Base-by-base conservation (phyloP, 1,140 invertebrate species). In the Drosophila asahinai region DNA sequence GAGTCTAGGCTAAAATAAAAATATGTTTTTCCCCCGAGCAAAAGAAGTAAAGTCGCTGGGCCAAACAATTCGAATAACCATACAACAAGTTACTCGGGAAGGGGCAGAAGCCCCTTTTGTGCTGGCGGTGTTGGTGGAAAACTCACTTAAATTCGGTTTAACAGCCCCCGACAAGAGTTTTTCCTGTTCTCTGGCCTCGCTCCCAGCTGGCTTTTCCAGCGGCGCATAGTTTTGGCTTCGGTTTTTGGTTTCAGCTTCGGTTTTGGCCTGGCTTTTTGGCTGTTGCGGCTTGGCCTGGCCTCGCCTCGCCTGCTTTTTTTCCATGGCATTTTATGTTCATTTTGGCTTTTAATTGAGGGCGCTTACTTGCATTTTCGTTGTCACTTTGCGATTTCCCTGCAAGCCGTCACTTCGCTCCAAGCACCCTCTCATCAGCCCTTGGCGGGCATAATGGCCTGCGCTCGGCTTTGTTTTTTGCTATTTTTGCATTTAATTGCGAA, bases 351-450 rank as follows among this genome's bases (percentile, higher is more conserved):
- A 89, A 90, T 89, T 83, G 86, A 79, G 65, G 74, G 59, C 77
- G 84, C 84, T 89, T 89, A 89, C 86, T 90, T 89, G 84, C 86
- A 90, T 79, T 89, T 89, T 89, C 81, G 81, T 90, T 89, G 84
- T 84, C 81, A 90, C 77, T 89, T 90, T 84, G 63, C 81, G 67
- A 89, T 80, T 87, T 78, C 48, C 42, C 19, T 43, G 22, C 38
- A 33, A 57, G 42, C 64, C 59, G 64, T 49, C 71, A 49, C 48
- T 61, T 68, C 58, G 52, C 67, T 19, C 66, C 55, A 30, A 25
- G 22, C 22, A 3, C 22, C 22, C 22, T 25, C 22, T 15, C 45
- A 22, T 48, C 12, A 43, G 15, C n/a, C 19, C 22, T 70, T 54
- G 22, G 48, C 49, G 49, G 33, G 25, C 43, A 72, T 73, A 60